Evolutionary conservation across 2,888 invertebrate species (phyloP).

Genomic region (Cacoxenus indagator): DNA sequence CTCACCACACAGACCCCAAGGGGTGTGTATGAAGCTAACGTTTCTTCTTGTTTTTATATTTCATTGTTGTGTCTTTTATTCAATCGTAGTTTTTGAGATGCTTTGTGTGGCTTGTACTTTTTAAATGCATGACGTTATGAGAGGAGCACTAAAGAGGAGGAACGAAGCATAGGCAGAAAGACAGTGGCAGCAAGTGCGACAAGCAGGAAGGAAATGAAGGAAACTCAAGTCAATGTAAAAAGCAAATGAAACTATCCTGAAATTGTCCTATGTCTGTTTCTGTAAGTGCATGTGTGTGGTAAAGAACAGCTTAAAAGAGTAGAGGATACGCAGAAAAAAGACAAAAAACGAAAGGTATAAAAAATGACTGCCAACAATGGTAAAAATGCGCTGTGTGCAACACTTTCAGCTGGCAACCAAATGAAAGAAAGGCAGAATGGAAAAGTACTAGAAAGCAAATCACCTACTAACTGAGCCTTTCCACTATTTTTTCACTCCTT

Average conservation of each 20-base stretch:
- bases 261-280: slow-evolving; percentile 21
- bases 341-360: neutral
- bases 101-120: no score
- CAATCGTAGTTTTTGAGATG: no score
- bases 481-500: no score
- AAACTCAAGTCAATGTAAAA: slow-evolving; percentile 48
- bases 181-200: neutral
- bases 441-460: no score
- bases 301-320: slow-evolving; percentile 36
- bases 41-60: no score
- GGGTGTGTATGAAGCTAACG: neutral
- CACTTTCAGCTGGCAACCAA: neutral
- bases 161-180: neutral
- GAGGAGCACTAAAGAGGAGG: neutral
- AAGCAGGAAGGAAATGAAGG: slow-evolving; percentile 8
- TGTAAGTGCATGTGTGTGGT: slow-evolving; percentile 33
- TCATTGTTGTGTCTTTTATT: no score
- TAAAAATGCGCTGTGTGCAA: neutral
- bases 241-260: slow-evolving; percentile 56
- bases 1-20: slow-evolving; percentile 49
- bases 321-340: neutral
- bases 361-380: neutral
- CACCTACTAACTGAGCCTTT: no score
- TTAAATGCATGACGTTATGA: no score
- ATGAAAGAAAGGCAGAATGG: neutral